A percentile compares a stretch with the other conserved stretches of the same genome.
These are phyloP conservation scores for Drosophila ustulata DNA, from an alignment of 2,888 invertebrate species.

Conservation along the genomic window DNA sequence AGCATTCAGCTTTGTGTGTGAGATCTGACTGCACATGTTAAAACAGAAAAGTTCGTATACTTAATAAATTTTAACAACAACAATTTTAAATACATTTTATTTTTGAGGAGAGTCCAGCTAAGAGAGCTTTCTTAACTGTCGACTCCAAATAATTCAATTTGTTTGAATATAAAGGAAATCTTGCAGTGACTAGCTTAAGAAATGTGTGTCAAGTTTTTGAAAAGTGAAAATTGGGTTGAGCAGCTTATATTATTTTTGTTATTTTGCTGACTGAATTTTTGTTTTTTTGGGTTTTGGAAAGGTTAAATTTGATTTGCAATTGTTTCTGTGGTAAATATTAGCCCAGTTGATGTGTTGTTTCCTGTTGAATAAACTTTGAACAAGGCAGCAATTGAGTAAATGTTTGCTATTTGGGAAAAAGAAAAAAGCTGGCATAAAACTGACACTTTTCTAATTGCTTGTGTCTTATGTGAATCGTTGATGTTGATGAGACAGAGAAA, in stretches of 20 bases:
- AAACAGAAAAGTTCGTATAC: no score
- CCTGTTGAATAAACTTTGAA: background rate
- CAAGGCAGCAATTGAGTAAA: background rate
- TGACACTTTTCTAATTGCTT: conserved; percentile 22
- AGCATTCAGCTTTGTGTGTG: no score
- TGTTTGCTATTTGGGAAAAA: background rate
- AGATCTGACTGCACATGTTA: no score
- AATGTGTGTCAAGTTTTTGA: background rate
- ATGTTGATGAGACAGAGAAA: conserved; percentile 21
- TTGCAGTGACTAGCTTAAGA: background rate
- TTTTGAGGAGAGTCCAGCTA: no score
- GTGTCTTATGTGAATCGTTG: conserved; percentile 2
- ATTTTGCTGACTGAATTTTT: no score
- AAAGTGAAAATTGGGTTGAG: background rate
- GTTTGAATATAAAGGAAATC: no score
- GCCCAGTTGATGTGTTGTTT: background rate
- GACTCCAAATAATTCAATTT: no score
- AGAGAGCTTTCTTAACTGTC: no score
- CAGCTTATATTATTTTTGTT: background rate
- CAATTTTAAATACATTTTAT: no score
- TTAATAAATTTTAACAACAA: no score
- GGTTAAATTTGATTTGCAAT: background rate
- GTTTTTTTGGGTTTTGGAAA: background rate
- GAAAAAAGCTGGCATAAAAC: background rate
- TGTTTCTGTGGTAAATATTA: background rate